phyloP scores from a whole-genome alignment of 2,888 invertebrate species.

The Platycnemis pennipes region DNA sequence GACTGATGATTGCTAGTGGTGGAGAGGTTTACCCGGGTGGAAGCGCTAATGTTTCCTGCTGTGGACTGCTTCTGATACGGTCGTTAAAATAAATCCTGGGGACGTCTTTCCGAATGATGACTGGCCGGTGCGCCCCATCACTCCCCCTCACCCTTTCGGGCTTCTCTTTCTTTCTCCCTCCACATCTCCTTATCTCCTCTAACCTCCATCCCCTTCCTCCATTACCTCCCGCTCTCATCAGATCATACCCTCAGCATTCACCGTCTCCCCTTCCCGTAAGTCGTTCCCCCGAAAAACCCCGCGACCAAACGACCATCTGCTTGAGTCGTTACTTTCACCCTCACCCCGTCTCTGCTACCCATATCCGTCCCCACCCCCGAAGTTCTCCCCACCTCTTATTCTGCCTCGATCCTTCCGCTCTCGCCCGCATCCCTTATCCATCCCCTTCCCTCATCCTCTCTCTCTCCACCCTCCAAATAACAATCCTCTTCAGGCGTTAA shows the following conservation, averaged over 20 bases:
- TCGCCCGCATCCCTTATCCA: not conserved
- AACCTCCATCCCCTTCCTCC: not conserved
- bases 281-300: not conserved
- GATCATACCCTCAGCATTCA: not conserved
- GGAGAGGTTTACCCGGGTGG: not conserved
- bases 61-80: conserved; percentile 60
- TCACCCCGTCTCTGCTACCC: not conserved
- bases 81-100: conserved; percentile 57
- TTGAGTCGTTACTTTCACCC: conserved; percentile 15
- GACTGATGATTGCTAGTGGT: not conserved
- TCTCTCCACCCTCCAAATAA: conserved; percentile 46
- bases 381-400: not conserved
- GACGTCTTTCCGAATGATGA: conserved; percentile 57
- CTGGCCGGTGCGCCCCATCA: conserved; percentile 18
- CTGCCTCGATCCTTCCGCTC: not conserved
- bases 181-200: not conserved
- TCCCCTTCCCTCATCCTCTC: not conserved
- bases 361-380: not conserved
- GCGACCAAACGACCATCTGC: conserved; percentile 26
- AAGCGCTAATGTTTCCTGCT: conserved; percentile 58
- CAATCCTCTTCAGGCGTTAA: conserved; percentile 34
- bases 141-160: not conserved
- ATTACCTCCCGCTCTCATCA: not conserved
- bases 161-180: not conserved
- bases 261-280: not conserved